Evolutionary conservation across 2,888 invertebrate species (phyloP).

Genomic region (Morinoia aosen): DNA sequence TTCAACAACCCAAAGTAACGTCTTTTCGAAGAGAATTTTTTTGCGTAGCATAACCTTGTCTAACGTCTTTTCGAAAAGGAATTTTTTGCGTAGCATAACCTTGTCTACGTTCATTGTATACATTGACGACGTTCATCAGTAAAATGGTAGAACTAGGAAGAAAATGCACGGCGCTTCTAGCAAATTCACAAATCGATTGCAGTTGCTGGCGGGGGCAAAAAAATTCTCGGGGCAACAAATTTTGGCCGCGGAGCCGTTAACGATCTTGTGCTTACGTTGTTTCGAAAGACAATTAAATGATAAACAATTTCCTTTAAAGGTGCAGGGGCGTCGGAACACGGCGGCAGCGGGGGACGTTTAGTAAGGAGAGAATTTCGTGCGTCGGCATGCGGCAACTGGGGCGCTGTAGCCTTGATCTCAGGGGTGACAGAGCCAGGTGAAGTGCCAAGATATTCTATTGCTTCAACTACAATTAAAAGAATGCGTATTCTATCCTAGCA

Average conservation of each 20-base stretch:
- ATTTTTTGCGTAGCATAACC: not conserved
- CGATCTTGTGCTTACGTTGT: not conserved
- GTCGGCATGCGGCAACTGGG: not conserved
- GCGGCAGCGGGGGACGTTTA: not conserved
- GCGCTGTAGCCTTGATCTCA: constrained; percentile 19
- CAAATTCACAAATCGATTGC: not conserved
- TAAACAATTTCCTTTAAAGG: constrained; percentile 41
- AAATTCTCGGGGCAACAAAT: not conserved
- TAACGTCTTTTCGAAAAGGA: not conserved
- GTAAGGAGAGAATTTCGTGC: not conserved
- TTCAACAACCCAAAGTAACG: not conserved
- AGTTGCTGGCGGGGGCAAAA: not conserved
- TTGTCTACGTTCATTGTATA: not conserved
- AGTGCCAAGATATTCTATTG: constrained; percentile 22
- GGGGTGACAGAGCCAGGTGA: not conserved
- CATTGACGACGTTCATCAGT: not conserved
- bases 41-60: not conserved
- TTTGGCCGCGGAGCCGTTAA: not conserved
- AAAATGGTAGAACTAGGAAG: not conserved
- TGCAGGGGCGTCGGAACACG: not conserved
- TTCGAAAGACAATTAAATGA: constrained; percentile 29
- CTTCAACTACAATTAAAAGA: constrained; percentile 10
- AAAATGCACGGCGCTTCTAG: not conserved
- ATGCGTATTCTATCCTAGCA: constrained; percentile 8
- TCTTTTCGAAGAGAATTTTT: not conserved